A percentile compares a stretch with the other conserved stretches of the same genome.
Evolutionary conservation across 2,888 invertebrate species (phyloP).

Genomic region (Pheosia gnoma): DNA sequence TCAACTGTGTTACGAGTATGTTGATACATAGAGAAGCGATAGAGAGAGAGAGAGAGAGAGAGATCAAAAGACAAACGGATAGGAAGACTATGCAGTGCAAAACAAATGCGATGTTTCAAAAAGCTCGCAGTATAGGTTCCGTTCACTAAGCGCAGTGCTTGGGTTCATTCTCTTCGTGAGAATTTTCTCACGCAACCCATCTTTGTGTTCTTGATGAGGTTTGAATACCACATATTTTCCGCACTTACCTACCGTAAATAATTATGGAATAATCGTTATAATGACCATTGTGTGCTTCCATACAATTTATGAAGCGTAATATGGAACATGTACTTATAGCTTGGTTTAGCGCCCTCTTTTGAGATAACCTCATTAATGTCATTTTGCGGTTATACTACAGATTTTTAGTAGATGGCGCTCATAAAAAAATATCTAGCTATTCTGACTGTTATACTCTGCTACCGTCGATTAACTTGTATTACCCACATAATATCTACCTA

Average conservation of each 20-base stretch:
- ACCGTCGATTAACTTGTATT: too few relatives aligned
- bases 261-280: slow-evolving; percentile 40
- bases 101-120: background rate
- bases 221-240: slow-evolving; percentile 28
- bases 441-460: too few relatives aligned
- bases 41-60: too few relatives aligned
- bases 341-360: background rate
- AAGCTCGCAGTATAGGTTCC: slow-evolving; percentile 28
- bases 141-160: slow-evolving; percentile 34
- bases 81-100: background rate
- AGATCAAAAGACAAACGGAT: too few relatives aligned
- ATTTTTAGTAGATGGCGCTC: too few relatives aligned
- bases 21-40: too few relatives aligned
- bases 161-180: slow-evolving; percentile 38
- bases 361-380: background rate
- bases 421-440: too few relatives aligned
- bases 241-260: slow-evolving; percentile 25
- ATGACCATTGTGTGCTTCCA: slow-evolving; percentile 24
- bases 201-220: slow-evolving; percentile 26
- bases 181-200: slow-evolving; percentile 49
- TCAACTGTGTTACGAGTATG: too few relatives aligned
- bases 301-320: slow-evolving; percentile 5
- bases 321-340: slow-evolving; percentile 28
- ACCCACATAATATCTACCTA: too few relatives aligned
- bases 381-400: background rate